These are phyloP conservation scores for Hydrozoanthus tunicans DNA, from an alignment of 64 coral and sea anemone genomes.

Conservation along the genomic window DNA sequence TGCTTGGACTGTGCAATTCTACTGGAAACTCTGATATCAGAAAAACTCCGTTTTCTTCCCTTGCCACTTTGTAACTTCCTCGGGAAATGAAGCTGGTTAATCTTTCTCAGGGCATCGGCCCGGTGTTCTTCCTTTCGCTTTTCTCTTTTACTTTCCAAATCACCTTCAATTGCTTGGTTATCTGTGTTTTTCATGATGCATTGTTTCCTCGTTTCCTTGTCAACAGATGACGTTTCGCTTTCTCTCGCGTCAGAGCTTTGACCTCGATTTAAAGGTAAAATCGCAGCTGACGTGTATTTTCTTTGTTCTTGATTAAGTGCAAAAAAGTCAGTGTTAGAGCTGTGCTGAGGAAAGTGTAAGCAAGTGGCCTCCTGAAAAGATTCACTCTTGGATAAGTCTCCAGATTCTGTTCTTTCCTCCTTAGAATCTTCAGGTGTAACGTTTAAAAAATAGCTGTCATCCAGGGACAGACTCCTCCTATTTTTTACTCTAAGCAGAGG, in stretches of 20 bases:
- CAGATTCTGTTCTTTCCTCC: background rate
- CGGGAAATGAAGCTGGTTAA: slow-evolving; percentile 39
- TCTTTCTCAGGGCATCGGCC: slow-evolving; percentile 54
- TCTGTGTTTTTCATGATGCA: background rate
- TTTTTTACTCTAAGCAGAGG: slow-evolving; percentile 2
- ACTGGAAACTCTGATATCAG: slow-evolving; percentile 70
- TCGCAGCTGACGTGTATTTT: background rate
- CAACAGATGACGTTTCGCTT: background rate
- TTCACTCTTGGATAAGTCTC: background rate
- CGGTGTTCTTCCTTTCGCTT: slow-evolving; percentile 13
- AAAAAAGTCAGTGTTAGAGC: background rate
- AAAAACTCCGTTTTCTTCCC: slow-evolving; percentile 63
- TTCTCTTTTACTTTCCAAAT: background rate
- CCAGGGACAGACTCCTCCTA: slow-evolving; percentile 38
- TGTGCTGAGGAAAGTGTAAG: background rate
- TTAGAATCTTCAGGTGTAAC: background rate
- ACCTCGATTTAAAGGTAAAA: background rate
- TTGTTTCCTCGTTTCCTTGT: background rate
- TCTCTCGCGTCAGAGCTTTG: background rate
- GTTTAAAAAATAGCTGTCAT: slow-evolving; percentile 11
- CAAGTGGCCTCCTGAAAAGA: background rate
- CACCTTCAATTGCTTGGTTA: background rate
- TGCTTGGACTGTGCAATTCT: slow-evolving; percentile 69
- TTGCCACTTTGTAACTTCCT: slow-evolving; percentile 57
- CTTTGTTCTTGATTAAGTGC: background rate